Conservation (phyloP, 2,113 vertebrate genomes). For the Megaleporinus macrocephalus region DNA sequence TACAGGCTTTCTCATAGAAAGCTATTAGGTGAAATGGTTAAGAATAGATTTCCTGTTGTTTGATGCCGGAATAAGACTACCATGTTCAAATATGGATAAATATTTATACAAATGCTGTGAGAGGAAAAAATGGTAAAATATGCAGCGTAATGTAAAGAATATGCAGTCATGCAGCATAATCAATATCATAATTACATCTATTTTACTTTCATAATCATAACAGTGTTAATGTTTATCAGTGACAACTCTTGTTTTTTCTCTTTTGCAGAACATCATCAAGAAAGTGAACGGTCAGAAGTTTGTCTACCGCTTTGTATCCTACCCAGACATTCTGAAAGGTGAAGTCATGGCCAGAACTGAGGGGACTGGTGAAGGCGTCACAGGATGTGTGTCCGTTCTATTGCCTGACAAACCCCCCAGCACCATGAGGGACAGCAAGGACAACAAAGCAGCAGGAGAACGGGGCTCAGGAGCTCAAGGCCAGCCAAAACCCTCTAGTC, state of each 20-base stretch:
- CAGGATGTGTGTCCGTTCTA: constrained; percentile 43
- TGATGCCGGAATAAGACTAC: too few relatives aligned
- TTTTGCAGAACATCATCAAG: constrained; percentile 93
- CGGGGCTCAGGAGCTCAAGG: background rate
- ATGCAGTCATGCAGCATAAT: too few relatives aligned
- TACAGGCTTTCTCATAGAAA: too few relatives aligned
- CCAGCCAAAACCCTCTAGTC: constrained; percentile 84
- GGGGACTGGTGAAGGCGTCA: constrained; percentile 66
- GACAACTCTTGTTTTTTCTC: constrained; percentile 41
- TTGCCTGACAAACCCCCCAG: constrained; percentile 63
- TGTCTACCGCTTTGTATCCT: constrained; percentile 97
- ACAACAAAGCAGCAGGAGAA: constrained; percentile 77
- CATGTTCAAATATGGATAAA: too few relatives aligned
- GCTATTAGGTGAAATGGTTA: too few relatives aligned
- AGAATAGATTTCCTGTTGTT: too few relatives aligned
- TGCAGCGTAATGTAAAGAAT: too few relatives aligned
- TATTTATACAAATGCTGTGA: too few relatives aligned
- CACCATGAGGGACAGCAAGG: constrained; percentile 70
- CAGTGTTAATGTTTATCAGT: background rate
- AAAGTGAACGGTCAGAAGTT: constrained; percentile 99
- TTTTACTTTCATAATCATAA: background rate
- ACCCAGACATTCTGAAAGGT: constrained; percentile 92
- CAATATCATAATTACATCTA: too few relatives aligned
- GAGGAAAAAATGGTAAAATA: too few relatives aligned
- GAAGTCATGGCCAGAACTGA: constrained; percentile 79